Conservation (phyloP, 2,888 invertebrate species). For the Tigriopus californicus region DNA sequence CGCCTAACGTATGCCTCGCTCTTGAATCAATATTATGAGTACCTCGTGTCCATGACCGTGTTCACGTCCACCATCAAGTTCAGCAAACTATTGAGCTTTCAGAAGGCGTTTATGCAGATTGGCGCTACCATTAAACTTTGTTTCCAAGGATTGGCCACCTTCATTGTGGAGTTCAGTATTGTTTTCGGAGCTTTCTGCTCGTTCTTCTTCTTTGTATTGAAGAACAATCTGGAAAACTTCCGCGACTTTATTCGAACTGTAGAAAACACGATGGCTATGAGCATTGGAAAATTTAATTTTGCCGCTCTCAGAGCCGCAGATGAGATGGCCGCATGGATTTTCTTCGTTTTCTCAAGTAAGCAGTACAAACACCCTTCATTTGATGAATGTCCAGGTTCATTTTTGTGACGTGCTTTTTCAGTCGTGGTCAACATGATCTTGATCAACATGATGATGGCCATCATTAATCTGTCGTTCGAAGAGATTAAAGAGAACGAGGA, state of each 20-base stretch:
- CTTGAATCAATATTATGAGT: constrained; percentile 24
- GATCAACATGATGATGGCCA: constrained; percentile 16
- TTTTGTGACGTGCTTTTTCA: background rate
- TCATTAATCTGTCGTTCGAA: constrained; percentile 15
- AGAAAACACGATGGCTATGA: constrained; percentile 14
- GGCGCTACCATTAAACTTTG: constrained; percentile 9
- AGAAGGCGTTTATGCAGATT: constrained; percentile 15
- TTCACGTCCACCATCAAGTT: constrained; percentile 34
- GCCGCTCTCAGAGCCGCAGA: constrained; percentile 3
- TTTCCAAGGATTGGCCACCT: constrained; percentile 11
- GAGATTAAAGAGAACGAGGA: constrained; percentile 11
- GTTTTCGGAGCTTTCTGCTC: constrained; percentile 11
- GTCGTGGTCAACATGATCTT: constrained; percentile 15
- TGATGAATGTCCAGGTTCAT: background rate
- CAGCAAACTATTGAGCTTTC: constrained; percentile 25
- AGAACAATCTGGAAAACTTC: constrained; percentile 7
- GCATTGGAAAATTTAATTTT: constrained; percentile 16
- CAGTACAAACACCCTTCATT: background rate
- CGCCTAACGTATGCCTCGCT: constrained; percentile 20
- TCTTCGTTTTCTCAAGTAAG: constrained; percentile 16
- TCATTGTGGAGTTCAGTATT: constrained; percentile 13
- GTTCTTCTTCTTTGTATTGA: constrained; percentile 14
- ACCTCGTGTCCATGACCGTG: constrained; percentile 30
- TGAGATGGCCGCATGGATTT: constrained; percentile 14
- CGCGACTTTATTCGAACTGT: constrained; percentile 11